Base-by-base conservation (phyloP, 2,797 vertebrate genomes). In the Morus bassanus region DNA sequence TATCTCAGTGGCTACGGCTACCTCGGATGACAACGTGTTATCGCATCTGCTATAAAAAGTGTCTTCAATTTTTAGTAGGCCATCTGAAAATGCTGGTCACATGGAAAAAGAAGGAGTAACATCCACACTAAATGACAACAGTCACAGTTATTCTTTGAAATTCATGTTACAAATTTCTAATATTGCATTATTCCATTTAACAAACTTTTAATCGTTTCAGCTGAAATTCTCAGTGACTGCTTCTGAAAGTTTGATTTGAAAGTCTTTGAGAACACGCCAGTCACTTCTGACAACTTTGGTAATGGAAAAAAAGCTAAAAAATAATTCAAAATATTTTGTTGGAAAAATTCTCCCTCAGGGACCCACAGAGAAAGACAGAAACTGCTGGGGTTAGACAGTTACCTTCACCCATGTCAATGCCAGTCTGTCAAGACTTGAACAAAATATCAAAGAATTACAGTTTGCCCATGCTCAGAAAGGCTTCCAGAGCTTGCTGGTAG, bases 1-100 rank as follows among this genome's bases (percentile, higher is more conserved):
- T 21, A 88, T 31, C 48, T 68, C 68, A 56, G 21, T 56, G 41
- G 64, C 51, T 85, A 86, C 31, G 41, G 64, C 51, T 85, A 86
- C 31, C 27, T 59, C 4, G 1, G 45, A 77, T 48, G 46, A 72
- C 27, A 41, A 57, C 0, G 0, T n/a, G 48, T 46, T 73, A 80
- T 39, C 14, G 39, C 9, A 25, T 46, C 37, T 85, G 48, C 23
- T 60, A 12, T 28, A 81, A 90, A 68, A 94, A 2, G 2, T 27
- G 17, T 35, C 39, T 46, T 91, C n/a, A 69, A 7, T 39, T 85
- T 81, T 46, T 48, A 84, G 60, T 18, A 84, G 24, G 48, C 16
- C 45, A 74, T 13, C 13, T 67, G 39, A 94, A 94, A 92, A 88
- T 0, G 0, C 27, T 46, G 14, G 17, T 41, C 33, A 18, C 35